Evolutionary conservation across 2,113 vertebrate species (phyloP).

Genomic region (Oxyura jamaicensis): DNA sequence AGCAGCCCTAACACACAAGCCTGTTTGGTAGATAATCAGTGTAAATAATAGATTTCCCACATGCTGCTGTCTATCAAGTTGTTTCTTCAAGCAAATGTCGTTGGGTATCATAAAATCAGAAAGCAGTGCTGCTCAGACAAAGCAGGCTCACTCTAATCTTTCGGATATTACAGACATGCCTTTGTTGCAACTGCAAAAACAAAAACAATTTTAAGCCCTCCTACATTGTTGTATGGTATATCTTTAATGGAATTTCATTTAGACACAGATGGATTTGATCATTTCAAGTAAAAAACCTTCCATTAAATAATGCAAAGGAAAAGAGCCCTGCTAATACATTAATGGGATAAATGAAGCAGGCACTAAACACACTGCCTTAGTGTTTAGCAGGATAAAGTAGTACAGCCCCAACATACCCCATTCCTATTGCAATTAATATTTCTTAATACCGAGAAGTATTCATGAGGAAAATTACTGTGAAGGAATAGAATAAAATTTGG

Average conservation of each 20-base stretch:
- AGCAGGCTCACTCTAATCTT: background rate
- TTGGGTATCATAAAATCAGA: background rate
- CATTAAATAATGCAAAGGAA: background rate
- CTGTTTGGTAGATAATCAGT: background rate
- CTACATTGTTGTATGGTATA: accelerated
- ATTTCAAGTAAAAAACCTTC: background rate
- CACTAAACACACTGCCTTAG: background rate
- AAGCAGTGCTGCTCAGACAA: background rate
- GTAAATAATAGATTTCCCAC: background rate
- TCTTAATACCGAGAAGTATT: slow-evolving; percentile 55
- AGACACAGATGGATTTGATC: background rate
- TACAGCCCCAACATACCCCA: slow-evolving; percentile 8
- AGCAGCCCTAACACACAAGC: background rate
- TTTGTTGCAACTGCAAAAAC: background rate
- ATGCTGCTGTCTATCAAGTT: background rate
- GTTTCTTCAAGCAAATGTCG: background rate
- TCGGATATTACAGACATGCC: background rate
- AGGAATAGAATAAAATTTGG: slow-evolving; percentile 48
- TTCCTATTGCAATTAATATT: slow-evolving; percentile 10
- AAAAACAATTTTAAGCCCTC: background rate
- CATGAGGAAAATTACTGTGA: slow-evolving; percentile 60
- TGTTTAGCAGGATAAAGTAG: background rate
- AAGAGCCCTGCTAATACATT: background rate
- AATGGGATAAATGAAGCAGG: background rate
- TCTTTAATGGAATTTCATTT: background rate